Base-by-base conservation (phyloP, 1,140 invertebrate genomes). In the Cotesia glomerata region DNA sequence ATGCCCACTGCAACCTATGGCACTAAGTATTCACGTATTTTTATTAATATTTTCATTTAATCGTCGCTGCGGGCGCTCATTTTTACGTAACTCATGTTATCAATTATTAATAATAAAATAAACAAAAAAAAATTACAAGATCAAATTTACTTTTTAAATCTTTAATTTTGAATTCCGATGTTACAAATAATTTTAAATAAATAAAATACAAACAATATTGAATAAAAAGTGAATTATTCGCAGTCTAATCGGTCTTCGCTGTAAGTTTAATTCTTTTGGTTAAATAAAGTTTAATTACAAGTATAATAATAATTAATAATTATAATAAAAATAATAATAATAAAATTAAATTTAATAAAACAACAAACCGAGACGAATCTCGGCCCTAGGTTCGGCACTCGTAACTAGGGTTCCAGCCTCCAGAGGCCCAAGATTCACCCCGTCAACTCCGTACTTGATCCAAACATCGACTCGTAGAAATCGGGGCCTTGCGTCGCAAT, bases 331-430 rank as follows among this genome's bases (percentile, higher is more conserved):
- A 14, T 39, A 26, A 32, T 59, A 34, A 13, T n/a, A 35, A 32
- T 54, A 64, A 49, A 16, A 26, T 56, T 72, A 84, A 26, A 26
- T 26, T 26, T 26, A 26, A 26, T 26, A 26, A 82, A 76, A 75
- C 83, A 81, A 85, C 81, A 84, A 81, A 75, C 72, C 72, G 73
- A 77, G 65, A 67, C 49, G 51, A 72, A 77, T 83, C 85, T 87
- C 84, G 84, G 82, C 83, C 85, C 86, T 87, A 87, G 85, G 85
- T 79, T 86, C 86, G 85, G 86, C 81, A 87, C 86, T 87, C 86
- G 86, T 87, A 87, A 87, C 86, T 87, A 87, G 86, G 85, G 85
- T 86, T 86, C 85, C 85, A 80, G 84, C 82, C 83, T 79, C 80
- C 85, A 80, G 83, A 85, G 82, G 84, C 86, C 16, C 79, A 76